A percentile compares a stretch with the other conserved stretches of the same genome.
Evolutionary conservation across 2,888 invertebrate species (phyloP).

Genomic region (Pemphredon lugubris): DNA sequence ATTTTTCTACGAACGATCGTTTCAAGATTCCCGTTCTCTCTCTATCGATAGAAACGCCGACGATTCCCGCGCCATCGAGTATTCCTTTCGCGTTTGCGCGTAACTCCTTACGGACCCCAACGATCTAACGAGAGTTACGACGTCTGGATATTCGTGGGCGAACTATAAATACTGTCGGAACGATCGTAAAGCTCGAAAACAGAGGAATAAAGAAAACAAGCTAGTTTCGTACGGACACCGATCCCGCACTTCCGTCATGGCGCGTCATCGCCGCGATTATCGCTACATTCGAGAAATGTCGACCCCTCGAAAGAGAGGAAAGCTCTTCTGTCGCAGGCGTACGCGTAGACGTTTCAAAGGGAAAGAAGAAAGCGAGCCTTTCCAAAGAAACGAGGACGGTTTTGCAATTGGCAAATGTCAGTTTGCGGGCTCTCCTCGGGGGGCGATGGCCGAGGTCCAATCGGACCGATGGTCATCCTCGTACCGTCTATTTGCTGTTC

Average conservation of each 20-base stretch:
- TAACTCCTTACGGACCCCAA: background rate
- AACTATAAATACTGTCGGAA: constrained; percentile 41
- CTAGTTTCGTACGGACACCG: background rate
- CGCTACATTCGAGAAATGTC: too few relatives aligned
- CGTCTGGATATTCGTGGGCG: constrained; percentile 32
- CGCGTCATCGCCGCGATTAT: background rate
- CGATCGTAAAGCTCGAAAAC: constrained; percentile 13
- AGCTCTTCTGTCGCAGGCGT: too few relatives aligned
- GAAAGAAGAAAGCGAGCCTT: constrained; percentile 36
- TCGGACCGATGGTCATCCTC: constrained; percentile 42
- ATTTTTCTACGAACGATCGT: background rate
- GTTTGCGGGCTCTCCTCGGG: constrained; percentile 44
- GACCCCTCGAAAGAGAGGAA: too few relatives aligned
- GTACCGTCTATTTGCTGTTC: constrained; percentile 32
- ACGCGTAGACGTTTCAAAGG: too few relatives aligned
- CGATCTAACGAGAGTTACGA: constrained; percentile 24
- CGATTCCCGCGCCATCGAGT: background rate
- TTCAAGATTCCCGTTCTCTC: background rate
- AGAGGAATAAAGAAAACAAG: constrained; percentile 14
- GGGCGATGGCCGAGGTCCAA: constrained; percentile 65
- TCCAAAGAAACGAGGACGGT: constrained; percentile 44
- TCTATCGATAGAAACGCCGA: background rate
- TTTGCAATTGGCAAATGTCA: constrained; percentile 57
- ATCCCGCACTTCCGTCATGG: background rate
- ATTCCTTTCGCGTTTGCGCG: background rate